Percentiles rank a stretch among this genome's conserved stretches.
phyloP scores from a whole-genome alignment of 2,888 invertebrate species.

The Apocheima hispidaria region DNA sequence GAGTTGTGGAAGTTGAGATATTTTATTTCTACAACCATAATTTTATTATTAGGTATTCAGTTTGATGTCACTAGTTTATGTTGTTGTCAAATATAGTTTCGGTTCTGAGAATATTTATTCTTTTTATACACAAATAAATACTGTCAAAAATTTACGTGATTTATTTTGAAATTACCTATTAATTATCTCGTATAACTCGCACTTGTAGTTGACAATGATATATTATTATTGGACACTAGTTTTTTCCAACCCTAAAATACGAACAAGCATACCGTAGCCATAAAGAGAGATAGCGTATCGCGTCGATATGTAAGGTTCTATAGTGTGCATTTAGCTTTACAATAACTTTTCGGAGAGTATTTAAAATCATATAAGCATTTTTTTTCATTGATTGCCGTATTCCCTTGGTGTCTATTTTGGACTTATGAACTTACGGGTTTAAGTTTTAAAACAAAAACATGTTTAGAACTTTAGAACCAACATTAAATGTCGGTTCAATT shows the following conservation, averaged over 20 bases:
- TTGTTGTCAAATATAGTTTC: neutral
- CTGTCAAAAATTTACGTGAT: too few species aligned
- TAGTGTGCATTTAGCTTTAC: slow-evolving; percentile 12
- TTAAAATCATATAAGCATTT: neutral
- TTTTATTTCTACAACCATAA: neutral
- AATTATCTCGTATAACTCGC: neutral
- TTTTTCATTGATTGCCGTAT: neutral
- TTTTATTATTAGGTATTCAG: neutral
- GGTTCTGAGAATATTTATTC: neutral
- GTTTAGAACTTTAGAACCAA: too few species aligned
- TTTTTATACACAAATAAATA: too few species aligned
- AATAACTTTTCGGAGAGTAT: neutral
- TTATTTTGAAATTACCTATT: too few species aligned
- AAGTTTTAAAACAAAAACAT: neutral
- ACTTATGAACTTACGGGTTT: too few species aligned
- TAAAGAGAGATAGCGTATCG: slow-evolving; percentile 16
- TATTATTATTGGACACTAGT: neutral
- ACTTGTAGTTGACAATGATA: neutral
- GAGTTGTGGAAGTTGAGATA: slow-evolving; percentile 1
- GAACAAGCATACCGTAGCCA: neutral
- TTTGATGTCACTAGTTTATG: neutral
- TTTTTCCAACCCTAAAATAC: neutral
- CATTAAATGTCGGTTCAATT: too few species aligned
- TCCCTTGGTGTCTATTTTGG: too few species aligned
- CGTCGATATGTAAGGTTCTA: neutral